Base-by-base conservation (phyloP, 2,888 invertebrate genomes). In the Phasia obesa region DNA sequence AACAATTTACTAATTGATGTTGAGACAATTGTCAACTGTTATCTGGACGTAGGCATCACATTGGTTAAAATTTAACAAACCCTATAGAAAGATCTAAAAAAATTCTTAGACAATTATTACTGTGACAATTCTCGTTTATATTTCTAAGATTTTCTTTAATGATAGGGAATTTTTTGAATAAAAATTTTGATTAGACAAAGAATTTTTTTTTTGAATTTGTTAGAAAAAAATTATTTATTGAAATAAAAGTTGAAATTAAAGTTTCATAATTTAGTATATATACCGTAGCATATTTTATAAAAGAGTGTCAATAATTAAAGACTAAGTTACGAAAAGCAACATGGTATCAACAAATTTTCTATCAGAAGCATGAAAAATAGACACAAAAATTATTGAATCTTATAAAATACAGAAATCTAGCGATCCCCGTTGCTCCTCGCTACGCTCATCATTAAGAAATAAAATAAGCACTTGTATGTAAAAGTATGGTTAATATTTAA, bases 11-110 rank as follows among this genome's bases (percentile, higher is more conserved):
- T 79, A 83, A 83, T 83, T 83, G 79, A 75, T 76, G 71, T 65
- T 79, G 75, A 79, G 79, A 83, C 83, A 83, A 83, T 83, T 83
- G 79, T 79, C 75, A 75, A 55, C 60, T 60, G 60, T 83, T 79
- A 83, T 83, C 83, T 65, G 11, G 2, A 0, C 27, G 7, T 17
- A 67, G 83, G 83, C 83, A 83, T 83, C 83, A 27, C 0, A 4
- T 69, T 53, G 44, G 19, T 27, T 55, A 44, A 5, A 73, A 73
- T 11, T 9, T 13, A 19, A 13, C 0, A 44, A 9, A 67, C 53
- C 15, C n/a, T 19, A n/a, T 15, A 19, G n/a, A 60, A 42, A 57
- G 2, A 17, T 13, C 17, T 3, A 44, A 15, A 69, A 49, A 69
- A 57, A 70, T 42, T 81, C 64, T 23, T 64, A 62, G 44, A 75